Evolutionary conservation across 2,888 invertebrate genomes (phyloP), one percentile per base, ranked within the genome.

Genomic region (Euzophera pinguis): DNA sequence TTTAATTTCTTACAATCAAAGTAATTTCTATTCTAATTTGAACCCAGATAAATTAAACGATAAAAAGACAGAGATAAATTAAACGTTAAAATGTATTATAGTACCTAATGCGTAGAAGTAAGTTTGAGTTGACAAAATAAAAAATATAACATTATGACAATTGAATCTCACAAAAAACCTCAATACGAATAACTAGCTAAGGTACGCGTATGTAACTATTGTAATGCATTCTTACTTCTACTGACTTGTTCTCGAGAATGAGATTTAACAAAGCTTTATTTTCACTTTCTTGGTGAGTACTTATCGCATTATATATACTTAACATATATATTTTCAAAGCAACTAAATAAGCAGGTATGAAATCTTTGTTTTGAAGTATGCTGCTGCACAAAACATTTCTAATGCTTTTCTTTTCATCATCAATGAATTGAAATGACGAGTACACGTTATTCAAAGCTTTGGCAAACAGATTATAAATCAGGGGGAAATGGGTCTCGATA

Each of bases 141-240:
- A 22, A 22, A 22, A 22, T 22, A 2, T 22, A 2, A 22, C 5
- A 22, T 5, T 22, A 22, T 2, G 22, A 5, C 5, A 3, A 22
- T 5, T 22, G 22, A n/a, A 22, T 22, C 22, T 22, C 22, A 22
- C 22, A 22, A 22, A 22, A 32, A 32, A 6, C 32, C 10, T 4
- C 10, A 32, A 7, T 22, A 22, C 22, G 22, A 32, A 32, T 32
- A 32, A 3, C 10, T 32, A 7, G 1, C 7, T 41, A 50, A 14
- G 29, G 3, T 10, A 13, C 2, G 16, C 14, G 13, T 6, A 39
- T 39, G 41, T 42, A 37, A 54, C 27, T 39, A 50, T 63, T 64
- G 53, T 64, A 77, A 61, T 79, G 74, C 69, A 77, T 73, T 62
- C 66, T 70, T 5, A 79, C 65, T 66, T 82, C 84, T 12, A 70